Evolutionary conservation across 1,140 invertebrate genomes (phyloP), one percentile per base, ranked within the genome.

Genomic region (Chionoecetes opilio): DNA sequence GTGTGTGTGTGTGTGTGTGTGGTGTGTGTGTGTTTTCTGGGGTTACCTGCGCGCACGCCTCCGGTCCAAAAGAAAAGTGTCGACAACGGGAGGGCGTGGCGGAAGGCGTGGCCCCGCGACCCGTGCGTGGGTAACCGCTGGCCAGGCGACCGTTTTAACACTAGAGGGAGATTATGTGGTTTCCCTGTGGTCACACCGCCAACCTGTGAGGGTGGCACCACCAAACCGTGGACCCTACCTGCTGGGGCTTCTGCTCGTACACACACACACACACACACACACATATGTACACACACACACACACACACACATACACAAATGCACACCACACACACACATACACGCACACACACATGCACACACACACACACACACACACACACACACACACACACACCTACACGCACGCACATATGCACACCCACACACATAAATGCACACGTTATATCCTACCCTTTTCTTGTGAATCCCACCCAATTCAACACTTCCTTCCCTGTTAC

Each of bases 301-400:
- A 75, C 63, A 75, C 63, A 75, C 63, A 75, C 63, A 75, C 21
- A 75, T 26, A 75, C 63, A 75, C 63, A 53, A 9, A 53, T 17
- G 21, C 46, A 53, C 46, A 53, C 46, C 46, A 53, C 46, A 53
- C 46, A 53, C 46, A 53, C 46, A 53, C 46, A 53, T 17, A 53
- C 46, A 53, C 46, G 21, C 46, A 53, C 46, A 53, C 46, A 53
- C 46, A 53, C 46, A 53, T 17, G 21, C 46, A 53, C 46, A 53
- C 46, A 53, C 46, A 53, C 46, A 53, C 46, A 53, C 31, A 29
- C 31, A 32, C 82, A 84, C 82, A 84, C 82, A 84, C 82, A 84
- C 82, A 84, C 82, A 84, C 82, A 84, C 82, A 84, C 82, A 84
- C 82, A 84, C 82, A 84, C 46, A 53, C 46, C 11, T 17, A 53